Conservation (phyloP, 1,140 invertebrate species). For the Thaumetopoea pityocampa region DNA sequence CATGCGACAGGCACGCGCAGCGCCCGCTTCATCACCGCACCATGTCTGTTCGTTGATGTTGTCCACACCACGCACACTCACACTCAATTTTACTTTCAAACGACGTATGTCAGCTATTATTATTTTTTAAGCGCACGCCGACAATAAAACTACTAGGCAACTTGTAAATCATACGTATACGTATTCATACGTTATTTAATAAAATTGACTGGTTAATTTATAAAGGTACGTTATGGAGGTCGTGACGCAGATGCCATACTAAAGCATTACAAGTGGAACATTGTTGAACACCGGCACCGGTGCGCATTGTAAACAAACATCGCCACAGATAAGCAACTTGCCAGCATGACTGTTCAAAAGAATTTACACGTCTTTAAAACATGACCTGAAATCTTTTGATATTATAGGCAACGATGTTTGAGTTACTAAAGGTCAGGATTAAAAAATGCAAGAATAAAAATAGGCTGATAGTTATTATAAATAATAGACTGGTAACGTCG, state of each 20-base stretch:
- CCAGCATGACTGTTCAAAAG: slow-evolving; percentile 22
- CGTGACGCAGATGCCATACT: slow-evolving; percentile 9
- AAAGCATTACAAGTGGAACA: slow-evolving; percentile 25
- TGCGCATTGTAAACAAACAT: slow-evolving; percentile 45
- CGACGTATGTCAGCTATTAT: too few species aligned
- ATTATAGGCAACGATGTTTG: slow-evolving; percentile 4
- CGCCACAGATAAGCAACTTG: slow-evolving; percentile 34
- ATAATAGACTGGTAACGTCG: too few species aligned
- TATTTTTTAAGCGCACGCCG: too few species aligned
- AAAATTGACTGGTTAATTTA: too few species aligned
- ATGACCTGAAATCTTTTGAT: slow-evolving; percentile 14
- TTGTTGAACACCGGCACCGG: slow-evolving; percentile 20
- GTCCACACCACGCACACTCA: slow-evolving; percentile 40
- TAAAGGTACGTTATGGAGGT: too few species aligned
- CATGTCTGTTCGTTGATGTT: slow-evolving; percentile 30
- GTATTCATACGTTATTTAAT: too few species aligned
- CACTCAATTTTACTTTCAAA: slow-evolving; percentile 53
- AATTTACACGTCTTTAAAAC: slow-evolving; percentile 25
- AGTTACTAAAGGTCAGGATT: slow-evolving; percentile 4
- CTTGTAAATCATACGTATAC: too few species aligned
- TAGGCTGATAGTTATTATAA: too few species aligned
- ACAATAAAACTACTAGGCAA: too few species aligned
- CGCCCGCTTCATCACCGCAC: slow-evolving; percentile 47
- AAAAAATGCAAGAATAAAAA: slow-evolving; percentile 3
- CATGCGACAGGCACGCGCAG: slow-evolving; percentile 37